These are phyloP conservation scores for Phorcus lineatus DNA, from an alignment of 2,888 invertebrate species.

Conservation along the genomic window DNA sequence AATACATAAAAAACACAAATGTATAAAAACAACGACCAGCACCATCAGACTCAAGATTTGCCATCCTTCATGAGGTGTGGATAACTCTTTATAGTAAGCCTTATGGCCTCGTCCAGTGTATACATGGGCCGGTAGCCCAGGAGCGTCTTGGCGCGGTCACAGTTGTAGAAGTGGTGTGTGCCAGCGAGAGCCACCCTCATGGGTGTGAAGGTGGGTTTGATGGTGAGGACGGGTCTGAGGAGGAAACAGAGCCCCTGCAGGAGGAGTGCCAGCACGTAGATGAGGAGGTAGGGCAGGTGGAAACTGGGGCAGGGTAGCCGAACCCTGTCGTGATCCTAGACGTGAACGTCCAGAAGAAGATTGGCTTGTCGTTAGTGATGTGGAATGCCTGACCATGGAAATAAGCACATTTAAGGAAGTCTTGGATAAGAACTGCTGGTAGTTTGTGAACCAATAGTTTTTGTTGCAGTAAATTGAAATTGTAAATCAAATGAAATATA, in stretches of 20 bases:
- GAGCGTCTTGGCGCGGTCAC: constrained; percentile 64
- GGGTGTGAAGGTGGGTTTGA: constrained; percentile 62
- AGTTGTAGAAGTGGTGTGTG: constrained; percentile 68
- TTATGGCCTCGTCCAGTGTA: constrained; percentile 58
- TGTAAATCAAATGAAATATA: no score
- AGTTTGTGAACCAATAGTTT: no score
- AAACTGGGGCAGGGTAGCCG: constrained; percentile 60
- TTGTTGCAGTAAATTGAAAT: no score
- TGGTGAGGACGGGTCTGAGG: constrained; percentile 53
- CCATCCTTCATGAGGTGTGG: constrained; percentile 47
- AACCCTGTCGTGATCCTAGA: constrained; percentile 57
- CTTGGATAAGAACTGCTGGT: no score
- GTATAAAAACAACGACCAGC: no score
- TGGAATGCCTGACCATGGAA: constrained; percentile 59
- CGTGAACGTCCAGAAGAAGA: constrained; percentile 69
- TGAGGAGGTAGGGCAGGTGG: constrained; percentile 54
- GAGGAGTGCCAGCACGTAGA: constrained; percentile 54
- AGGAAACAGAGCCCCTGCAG: constrained; percentile 53
- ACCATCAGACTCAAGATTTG: background rate
- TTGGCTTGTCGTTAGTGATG: constrained; percentile 71
- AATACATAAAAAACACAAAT: no score
- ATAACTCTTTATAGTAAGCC: constrained; percentile 54
- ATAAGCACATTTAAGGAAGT: no score
- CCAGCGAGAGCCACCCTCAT: constrained; percentile 68
- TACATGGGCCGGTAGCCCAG: constrained; percentile 62